Evolutionary conservation across 1,140 invertebrate species (phyloP), one percentile per base, ranked within the genome.

Genomic region (Tribolium madens): DNA sequence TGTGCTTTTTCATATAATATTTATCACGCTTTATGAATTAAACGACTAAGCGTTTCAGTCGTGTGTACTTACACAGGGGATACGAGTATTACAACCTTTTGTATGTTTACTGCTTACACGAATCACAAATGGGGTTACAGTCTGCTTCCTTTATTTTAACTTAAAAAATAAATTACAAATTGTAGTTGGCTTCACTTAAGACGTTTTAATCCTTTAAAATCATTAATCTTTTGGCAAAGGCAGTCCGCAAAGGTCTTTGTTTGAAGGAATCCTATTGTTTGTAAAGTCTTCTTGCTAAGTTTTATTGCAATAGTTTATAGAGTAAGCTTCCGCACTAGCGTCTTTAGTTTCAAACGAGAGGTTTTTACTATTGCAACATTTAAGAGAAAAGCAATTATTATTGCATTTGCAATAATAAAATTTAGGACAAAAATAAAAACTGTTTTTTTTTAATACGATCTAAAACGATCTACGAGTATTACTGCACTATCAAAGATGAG

Each of bases 241-340:
- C 15, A 26, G 52, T 57, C 52, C 52, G 17, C 52, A 57, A 57
- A 26, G 18, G 52, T 17, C 52, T 14, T 57, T 57, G 52, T n/a
- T n/a, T n/a, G 52, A 17, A 57, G 52, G 52, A 4, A 26, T 57
- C 17, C 15, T 57, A 57, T 57, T 57, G 52, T 57, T 57, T 17
- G 52, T 57, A 17, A 21, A 57, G 17, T 57, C 15, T n/a, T 26
- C 52, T 57, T 12, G 13, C 48, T 50, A 57, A 57, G 52, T 57
- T 57, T 57, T 57, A 57, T 57, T 57, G 52, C 52, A 57, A 57
- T 57, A 57, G 52, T 57, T 57, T 57, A 17, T 57, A 12, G 21
- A 7, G 18, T 50, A 50, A 50, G 48, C 15, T n/a, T 14, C 52
- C 52, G 7, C 52, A 57, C 52, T 57, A 57, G 7, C 17, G 52